Percentiles rank a stretch among this genome's conserved stretches.
Evolutionary conservation across 2,113 vertebrate genomes (phyloP).

Genomic region (Thymallus thymallus): DNA sequence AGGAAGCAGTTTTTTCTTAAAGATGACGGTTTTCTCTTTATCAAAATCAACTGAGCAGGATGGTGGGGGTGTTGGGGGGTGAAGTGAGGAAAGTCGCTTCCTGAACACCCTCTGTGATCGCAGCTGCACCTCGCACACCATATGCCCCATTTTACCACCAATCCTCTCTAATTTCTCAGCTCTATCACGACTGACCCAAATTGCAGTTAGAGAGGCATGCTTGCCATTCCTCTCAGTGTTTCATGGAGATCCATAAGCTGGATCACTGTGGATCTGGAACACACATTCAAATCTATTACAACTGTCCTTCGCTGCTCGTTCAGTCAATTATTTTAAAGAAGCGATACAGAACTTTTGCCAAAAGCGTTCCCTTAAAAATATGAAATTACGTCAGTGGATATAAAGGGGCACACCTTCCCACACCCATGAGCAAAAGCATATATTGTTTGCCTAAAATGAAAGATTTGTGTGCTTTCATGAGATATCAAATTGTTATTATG

Average conservation of each 20-base stretch:
- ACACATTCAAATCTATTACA: not conserved
- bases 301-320: not conserved
- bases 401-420: too few species aligned
- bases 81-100: not conserved
- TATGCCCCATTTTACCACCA: not conserved
- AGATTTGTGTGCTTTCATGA: too few species aligned
- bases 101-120: constrained; percentile 8
- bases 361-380: too few species aligned
- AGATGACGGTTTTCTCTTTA: too few species aligned
- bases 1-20: not conserved
- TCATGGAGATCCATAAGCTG: not conserved
- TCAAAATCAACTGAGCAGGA: not conserved
- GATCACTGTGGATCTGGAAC: not conserved
- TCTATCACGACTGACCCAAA: not conserved
- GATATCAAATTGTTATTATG: too few species aligned
- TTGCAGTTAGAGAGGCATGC: not conserved
- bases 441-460: too few species aligned
- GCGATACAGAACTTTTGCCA: too few species aligned
- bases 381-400: too few species aligned
- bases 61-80: not conserved
- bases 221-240: not conserved
- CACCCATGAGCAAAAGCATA: too few species aligned
- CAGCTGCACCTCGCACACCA: not conserved
- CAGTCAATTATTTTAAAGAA: not conserved
- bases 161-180: not conserved